phyloP scores from a whole-genome alignment of 2,113 vertebrate species.

The Prunella fulvescens region DNA sequence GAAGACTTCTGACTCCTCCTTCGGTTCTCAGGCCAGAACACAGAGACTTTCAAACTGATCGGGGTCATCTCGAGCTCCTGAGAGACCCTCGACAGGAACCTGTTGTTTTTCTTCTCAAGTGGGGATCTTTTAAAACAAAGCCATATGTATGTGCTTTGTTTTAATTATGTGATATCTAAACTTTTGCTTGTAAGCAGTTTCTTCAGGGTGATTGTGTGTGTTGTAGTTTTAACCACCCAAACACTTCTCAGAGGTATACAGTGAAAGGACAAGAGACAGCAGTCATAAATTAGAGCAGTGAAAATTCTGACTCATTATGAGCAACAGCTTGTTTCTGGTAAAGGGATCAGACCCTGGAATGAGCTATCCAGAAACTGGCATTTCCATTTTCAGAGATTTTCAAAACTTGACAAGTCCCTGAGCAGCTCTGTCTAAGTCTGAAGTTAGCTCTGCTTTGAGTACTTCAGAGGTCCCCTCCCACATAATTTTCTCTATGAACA shows the following conservation, averaged over 20 bases:
- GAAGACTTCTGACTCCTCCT: no score
- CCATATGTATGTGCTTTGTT: not conserved
- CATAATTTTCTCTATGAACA: not conserved
- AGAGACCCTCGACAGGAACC: no score
- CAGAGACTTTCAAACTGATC: no score
- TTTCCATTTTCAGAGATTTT: not conserved
- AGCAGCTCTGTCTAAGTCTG: not conserved
- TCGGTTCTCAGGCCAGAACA: no score
- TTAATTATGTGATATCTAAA: not conserved
- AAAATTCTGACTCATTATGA: not conserved
- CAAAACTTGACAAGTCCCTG: not conserved
- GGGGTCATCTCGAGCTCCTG: no score
- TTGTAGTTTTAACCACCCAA: not conserved
- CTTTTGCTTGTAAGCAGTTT: not conserved
- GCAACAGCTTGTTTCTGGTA: not conserved
- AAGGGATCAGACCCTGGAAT: not conserved
- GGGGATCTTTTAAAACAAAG: no score
- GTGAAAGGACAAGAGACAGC: not conserved
- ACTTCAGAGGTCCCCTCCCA: not conserved
- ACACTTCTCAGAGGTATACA: not conserved
- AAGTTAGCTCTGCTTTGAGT: not conserved
- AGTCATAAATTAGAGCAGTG: not conserved
- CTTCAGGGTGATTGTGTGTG: not conserved
- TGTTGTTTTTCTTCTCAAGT: not conserved
- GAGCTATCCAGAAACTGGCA: not conserved